These are phyloP conservation scores for Drosophila setifemur DNA, from an alignment of 1,140 invertebrate species.

Conservation along the genomic window DNA sequence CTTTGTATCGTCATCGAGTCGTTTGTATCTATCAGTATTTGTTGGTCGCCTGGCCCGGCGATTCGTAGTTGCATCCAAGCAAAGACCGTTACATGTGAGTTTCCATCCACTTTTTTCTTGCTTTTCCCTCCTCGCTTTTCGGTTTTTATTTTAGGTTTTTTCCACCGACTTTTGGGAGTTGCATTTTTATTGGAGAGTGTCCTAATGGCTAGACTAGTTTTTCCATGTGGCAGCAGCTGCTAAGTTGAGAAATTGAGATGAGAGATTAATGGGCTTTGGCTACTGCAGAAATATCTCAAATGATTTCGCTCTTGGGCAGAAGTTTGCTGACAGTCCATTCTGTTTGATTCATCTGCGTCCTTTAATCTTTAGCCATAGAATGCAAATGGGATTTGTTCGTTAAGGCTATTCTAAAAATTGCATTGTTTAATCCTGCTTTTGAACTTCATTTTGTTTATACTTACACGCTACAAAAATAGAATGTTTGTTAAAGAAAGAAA, in stretches of 20 bases:
- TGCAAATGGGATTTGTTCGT: slow-evolving; percentile 5
- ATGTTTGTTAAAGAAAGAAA: too few relatives aligned
- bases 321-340: background rate
- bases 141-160: slow-evolving; percentile 14
- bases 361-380: slow-evolving; percentile 7
- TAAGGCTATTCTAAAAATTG: background rate
- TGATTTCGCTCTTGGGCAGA: slow-evolving; percentile 20
- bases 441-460: too few relatives aligned
- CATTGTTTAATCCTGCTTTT: too few relatives aligned
- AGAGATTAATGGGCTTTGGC: slow-evolving; percentile 67
- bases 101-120: slow-evolving; percentile 10
- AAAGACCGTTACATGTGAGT: slow-evolving; percentile 69
- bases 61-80: slow-evolving; percentile 36
- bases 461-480: too few relatives aligned
- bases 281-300: slow-evolving; percentile 35
- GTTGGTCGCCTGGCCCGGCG: slow-evolving; percentile 37
- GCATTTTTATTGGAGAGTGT: slow-evolving; percentile 60
- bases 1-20: slow-evolving; percentile 71
- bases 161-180: slow-evolving; percentile 39
- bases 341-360: slow-evolving; percentile 24
- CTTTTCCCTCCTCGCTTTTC: slow-evolving; percentile 18
- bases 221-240: slow-evolving; percentile 57
- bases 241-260: slow-evolving; percentile 53
- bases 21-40: slow-evolving; percentile 69
- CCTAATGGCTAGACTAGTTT: slow-evolving; percentile 75